phyloP scores from a whole-genome alignment of 2,888 invertebrate species.

The Meganola albula region DNA sequence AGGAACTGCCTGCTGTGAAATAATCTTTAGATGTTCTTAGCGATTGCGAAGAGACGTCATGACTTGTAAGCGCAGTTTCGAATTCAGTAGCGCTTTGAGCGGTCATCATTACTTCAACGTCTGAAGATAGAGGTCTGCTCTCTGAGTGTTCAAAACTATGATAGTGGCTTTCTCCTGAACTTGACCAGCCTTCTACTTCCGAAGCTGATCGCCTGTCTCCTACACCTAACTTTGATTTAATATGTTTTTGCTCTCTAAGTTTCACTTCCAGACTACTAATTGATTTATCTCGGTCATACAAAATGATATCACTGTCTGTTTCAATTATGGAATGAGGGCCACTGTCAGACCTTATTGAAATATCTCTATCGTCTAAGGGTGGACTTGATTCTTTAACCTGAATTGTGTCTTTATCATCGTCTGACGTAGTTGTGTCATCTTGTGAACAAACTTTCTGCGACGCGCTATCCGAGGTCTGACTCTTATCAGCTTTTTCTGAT shows the following conservation, averaged over 20 bases:
- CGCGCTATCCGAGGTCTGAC: conserved; percentile 60
- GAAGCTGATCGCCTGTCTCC: conserved; percentile 85
- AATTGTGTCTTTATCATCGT: conserved; percentile 72
- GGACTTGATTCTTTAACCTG: conserved; percentile 63
- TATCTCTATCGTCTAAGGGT: conserved; percentile 57
- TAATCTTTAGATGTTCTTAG: conserved; percentile 89
- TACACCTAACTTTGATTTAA: conserved; percentile 66
- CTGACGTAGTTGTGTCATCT: conserved; percentile 71
- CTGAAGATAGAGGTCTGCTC: conserved; percentile 91
- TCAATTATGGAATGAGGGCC: conserved; percentile 73
- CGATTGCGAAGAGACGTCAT: conserved; percentile 84
- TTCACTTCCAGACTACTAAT: conserved; percentile 68
- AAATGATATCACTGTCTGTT: conserved; percentile 65
- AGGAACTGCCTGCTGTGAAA: conserved; percentile 89
- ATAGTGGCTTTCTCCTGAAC: conserved; percentile 93
- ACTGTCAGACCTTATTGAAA: conserved; percentile 67
- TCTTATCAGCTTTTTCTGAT: conserved; percentile 44
- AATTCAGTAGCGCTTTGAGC: conserved; percentile 90
- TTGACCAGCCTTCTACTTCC: conserved; percentile 88
- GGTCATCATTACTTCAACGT: conserved; percentile 87
- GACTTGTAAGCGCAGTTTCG: conserved; percentile 89
- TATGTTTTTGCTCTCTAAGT: conserved; percentile 62
- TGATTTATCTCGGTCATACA: conserved; percentile 66
- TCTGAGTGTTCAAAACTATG: conserved; percentile 91
- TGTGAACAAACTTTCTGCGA: conserved; percentile 63